Base-by-base conservation (phyloP, 2,113 vertebrate species). In the Sander vitreus region DNA sequence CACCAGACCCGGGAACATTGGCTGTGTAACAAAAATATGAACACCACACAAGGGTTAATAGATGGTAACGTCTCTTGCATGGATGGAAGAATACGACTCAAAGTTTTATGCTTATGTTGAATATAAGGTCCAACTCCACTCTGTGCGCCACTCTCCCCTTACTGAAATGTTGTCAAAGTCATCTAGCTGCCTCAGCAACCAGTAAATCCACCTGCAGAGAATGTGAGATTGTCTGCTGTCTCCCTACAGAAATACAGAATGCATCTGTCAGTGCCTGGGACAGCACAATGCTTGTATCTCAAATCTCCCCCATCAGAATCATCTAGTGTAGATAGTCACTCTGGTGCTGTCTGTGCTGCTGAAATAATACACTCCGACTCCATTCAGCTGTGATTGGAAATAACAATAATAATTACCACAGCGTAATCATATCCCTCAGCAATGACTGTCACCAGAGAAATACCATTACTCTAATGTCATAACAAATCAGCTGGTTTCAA, bases 371-470 rank as follows among this genome's bases (percentile, higher is more conserved):
- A 88, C 86, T 90, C 82, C 13, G 82, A 93, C 88, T 92, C 88
- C 78, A 85, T 90, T 93, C 88, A 86, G 85, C 86, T 72, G 89
- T 92, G 91, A 94, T 92, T 91, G 92, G 89, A 93, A 93, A 92
- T 92, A 92, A 93, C 87, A 92, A 83, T 91, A 80, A 88, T 93
- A 92, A 94, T 94, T 86, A 92, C 88, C 76, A 88, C 80, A 30
- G 85, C 66, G 85, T 93, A 94, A 94, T 94, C 90, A 91, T 87
- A 91, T 94, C 88, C 89, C 83, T 91, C 72, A 90, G 89, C 90
- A 88, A 85, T 87, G 90, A 91, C 89, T 89, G 90, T 93, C 92
- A 92, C 84, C 85, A 87, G 87, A 92, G 77, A 86, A 92, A 92
- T 85, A 84, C 86, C 89, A 92, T 92, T 92, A 84, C 84, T 87